Conservation (phyloP, 1,140 invertebrate genomes). For the Lycorma delicatula region DNA sequence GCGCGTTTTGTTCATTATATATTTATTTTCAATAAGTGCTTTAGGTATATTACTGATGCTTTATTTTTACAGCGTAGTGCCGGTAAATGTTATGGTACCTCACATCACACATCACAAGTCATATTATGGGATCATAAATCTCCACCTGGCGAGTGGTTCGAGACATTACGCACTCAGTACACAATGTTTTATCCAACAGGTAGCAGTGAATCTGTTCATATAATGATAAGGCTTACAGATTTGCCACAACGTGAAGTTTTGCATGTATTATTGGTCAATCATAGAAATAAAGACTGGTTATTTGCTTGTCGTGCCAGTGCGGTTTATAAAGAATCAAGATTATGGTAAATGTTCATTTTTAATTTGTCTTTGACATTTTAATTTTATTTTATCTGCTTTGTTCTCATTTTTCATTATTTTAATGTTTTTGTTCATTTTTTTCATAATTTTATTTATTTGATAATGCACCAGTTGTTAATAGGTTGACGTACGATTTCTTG, state of each 20-base stretch:
- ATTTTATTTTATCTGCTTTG: too few relatives aligned
- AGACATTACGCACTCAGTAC: slow-evolving; percentile 31
- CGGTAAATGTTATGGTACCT: slow-evolving; percentile 22
- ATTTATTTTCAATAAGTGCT: too few relatives aligned
- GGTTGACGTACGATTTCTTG: too few relatives aligned
- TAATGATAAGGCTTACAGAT: neutral
- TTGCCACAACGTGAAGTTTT: slow-evolving; percentile 30
- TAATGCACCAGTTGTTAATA: too few relatives aligned
- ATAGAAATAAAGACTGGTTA: slow-evolving; percentile 58
- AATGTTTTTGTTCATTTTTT: too few relatives aligned
- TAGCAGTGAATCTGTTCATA: neutral
- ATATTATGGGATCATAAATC: slow-evolving; percentile 20
- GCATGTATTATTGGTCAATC: slow-evolving; percentile 49
- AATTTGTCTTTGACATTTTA: too few relatives aligned
- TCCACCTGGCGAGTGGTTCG: slow-evolving; percentile 41
- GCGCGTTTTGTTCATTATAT: too few relatives aligned
- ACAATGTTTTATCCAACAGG: neutral
- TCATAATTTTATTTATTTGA: too few relatives aligned
- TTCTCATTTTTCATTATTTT: too few relatives aligned
- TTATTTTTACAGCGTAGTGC: slow-evolving; percentile 25
- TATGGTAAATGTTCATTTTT: slow-evolving; percentile 62
- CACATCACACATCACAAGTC: slow-evolving; percentile 16
- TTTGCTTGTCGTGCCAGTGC: slow-evolving; percentile 55
- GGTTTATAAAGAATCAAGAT: slow-evolving; percentile 41
- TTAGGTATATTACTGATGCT: too few relatives aligned